Evolutionary conservation across 2,113 vertebrate species (phyloP), one percentile per base, ranked within the genome.

Genomic region (Oncorhynchus kisutch): DNA sequence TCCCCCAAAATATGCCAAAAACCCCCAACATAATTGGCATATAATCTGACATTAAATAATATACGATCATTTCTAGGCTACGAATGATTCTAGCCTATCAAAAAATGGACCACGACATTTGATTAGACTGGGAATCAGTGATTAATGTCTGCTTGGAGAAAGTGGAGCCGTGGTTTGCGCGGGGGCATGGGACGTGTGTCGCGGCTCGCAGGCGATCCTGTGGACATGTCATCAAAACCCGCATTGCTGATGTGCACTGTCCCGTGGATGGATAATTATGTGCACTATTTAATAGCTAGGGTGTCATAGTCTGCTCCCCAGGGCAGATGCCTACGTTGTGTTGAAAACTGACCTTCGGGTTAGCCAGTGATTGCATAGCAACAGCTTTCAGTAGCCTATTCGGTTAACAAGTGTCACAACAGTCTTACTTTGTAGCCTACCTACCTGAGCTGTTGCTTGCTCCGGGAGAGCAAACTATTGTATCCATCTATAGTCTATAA

Each of bases 201-300:
- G 64, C 80, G 72, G 14, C 49, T 54, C 16, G 49, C 49, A 18
- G 49, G 14, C 49, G 16, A 80, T 77, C 59, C 83, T 91, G 87
- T 87, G 86, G 91, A 90, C 67, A 82, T 86, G 83, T 74, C 80
- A 90, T 82, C 78, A 73, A 90, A 87, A 87, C 86, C 91, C 86
- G 91, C 89, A 92, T 87, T 91, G 91, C 89, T 85, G 90, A 85
- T 91, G 87, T 83, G 86, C 87, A 75, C 68, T 89, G 84, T 90
- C 89, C 89, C 84, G 79, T 75, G 75, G 67, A 80, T 20, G 68
- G 82, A 82, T 82, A 81, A 88, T 89, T 45, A 86, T 91, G 85
- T 83, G 85, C 87, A 75, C 68, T 89, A 81, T 88, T 89, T 85
- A 84, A 86, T 75, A 85, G 78, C 75, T 85, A 77, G 3, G n/a